Conservation (phyloP, 2,888 invertebrate genomes). For the Byasa hedistus region DNA sequence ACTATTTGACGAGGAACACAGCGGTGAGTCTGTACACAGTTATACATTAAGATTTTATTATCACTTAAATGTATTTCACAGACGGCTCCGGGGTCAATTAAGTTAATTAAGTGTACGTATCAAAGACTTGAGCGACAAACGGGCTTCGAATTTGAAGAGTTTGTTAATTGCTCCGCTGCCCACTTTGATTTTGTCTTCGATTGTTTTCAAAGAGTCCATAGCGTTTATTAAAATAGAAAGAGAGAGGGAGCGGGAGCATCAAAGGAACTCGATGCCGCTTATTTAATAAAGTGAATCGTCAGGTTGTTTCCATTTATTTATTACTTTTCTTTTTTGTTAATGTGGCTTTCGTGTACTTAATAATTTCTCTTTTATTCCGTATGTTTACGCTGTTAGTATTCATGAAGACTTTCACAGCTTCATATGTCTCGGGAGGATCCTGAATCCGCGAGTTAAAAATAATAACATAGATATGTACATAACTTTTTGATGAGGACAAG, state of each 20-base stretch:
- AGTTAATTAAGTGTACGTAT: slow-evolving; percentile 23
- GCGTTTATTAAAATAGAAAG: slow-evolving; percentile 17
- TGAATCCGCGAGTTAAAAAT: too few relatives aligned
- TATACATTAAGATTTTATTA: slow-evolving; percentile 1
- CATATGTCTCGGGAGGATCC: too few relatives aligned
- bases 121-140: slow-evolving; percentile 24
- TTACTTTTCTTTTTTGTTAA: neutral
- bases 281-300: slow-evolving; percentile 6
- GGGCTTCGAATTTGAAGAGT: slow-evolving; percentile 19
- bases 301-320: slow-evolving; percentile 7
- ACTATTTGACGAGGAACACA: too few relatives aligned
- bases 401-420: too few relatives aligned
- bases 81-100: slow-evolving; percentile 11
- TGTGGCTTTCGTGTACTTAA: too few relatives aligned
- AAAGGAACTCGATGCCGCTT: slow-evolving; percentile 15
- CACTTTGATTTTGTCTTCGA: slow-evolving; percentile 22
- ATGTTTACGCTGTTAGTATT: too few relatives aligned
- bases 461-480: too few relatives aligned
- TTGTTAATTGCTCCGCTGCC: slow-evolving; percentile 8
- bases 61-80: slow-evolving; percentile 21
- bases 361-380: too few relatives aligned
- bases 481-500: too few relatives aligned
- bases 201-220: slow-evolving; percentile 22
- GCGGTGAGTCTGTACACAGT: neutral
- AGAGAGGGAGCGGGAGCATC: neutral